phyloP scores from a whole-genome alignment of 2,113 vertebrate species.

The Indri indri region DNA sequence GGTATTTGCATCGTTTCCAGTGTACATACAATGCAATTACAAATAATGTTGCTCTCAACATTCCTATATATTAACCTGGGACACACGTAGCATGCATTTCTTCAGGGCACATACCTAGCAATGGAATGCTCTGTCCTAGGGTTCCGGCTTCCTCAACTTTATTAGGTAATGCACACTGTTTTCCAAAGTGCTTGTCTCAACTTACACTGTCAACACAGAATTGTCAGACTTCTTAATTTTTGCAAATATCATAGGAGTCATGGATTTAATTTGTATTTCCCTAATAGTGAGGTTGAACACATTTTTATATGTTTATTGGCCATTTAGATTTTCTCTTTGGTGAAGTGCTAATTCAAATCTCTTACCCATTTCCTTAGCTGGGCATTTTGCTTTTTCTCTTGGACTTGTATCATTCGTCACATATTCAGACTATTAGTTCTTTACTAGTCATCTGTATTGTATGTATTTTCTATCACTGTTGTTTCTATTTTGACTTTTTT shows the following conservation, averaged over 20 bases:
- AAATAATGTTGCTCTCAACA: neutral
- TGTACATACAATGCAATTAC: neutral
- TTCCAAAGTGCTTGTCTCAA: neutral
- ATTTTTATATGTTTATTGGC: neutral
- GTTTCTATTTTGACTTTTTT: neutral
- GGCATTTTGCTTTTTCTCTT: neutral
- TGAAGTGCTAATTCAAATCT: neutral
- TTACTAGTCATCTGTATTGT: neutral
- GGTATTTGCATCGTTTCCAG: neutral
- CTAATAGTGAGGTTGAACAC: neutral
- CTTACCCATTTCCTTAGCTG: neutral
- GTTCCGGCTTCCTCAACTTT: neutral
- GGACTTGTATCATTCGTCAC: neutral
- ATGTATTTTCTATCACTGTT: neutral
- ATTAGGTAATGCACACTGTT: neutral
- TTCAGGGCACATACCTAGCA: neutral
- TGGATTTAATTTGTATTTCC: neutral
- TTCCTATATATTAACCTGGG: neutral
- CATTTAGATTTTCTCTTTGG: neutral
- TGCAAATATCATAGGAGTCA: neutral
- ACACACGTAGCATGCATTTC: neutral
- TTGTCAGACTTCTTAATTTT: neutral
- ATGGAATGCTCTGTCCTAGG: neutral
- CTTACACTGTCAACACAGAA: neutral
- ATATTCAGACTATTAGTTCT: neutral